phyloP scores from a whole-genome alignment of 2,113 vertebrate species.

The Semicossyphus pulcher region DNA sequence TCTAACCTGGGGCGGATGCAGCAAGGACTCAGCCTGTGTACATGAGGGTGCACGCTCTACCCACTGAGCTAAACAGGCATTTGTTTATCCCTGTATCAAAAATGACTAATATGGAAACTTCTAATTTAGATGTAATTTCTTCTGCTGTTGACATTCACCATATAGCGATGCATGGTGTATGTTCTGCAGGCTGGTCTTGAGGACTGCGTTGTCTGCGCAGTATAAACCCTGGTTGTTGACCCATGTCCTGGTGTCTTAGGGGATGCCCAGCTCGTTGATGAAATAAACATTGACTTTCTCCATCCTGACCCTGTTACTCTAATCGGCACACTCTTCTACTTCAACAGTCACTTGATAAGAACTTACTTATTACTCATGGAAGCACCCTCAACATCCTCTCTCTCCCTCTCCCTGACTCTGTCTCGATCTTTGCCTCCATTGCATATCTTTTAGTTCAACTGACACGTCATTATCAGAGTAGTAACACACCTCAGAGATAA shows the following conservation, averaged over 20 bases:
- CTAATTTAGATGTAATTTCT: no score
- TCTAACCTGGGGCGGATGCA: no score
- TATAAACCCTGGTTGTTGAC: slow-evolving; percentile 18
- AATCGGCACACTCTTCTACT: slow-evolving; percentile 62
- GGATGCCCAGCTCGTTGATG: slow-evolving; percentile 38
- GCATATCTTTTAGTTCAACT: neutral
- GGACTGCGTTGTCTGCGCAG: neutral
- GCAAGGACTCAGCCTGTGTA: no score
- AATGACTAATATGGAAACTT: no score
- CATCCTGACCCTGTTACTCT: slow-evolving; percentile 43
- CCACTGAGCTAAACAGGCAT: no score
- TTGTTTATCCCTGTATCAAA: no score
- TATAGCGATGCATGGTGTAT: neutral
- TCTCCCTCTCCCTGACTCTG: neutral
- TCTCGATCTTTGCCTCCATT: neutral
- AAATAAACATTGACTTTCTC: slow-evolving; percentile 63
- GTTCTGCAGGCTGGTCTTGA: neutral
- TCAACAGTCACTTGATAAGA: slow-evolving; percentile 66
- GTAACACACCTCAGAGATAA: no score
- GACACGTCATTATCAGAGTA: no score
- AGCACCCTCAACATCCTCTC: neutral
- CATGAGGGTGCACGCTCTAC: no score
- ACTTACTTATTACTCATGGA: slow-evolving; percentile 54
- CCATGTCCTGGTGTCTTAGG: neutral
- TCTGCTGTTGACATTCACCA: neutral